Base-by-base conservation (phyloP, 1,140 invertebrate genomes). In the Chymomyza costata region DNA sequence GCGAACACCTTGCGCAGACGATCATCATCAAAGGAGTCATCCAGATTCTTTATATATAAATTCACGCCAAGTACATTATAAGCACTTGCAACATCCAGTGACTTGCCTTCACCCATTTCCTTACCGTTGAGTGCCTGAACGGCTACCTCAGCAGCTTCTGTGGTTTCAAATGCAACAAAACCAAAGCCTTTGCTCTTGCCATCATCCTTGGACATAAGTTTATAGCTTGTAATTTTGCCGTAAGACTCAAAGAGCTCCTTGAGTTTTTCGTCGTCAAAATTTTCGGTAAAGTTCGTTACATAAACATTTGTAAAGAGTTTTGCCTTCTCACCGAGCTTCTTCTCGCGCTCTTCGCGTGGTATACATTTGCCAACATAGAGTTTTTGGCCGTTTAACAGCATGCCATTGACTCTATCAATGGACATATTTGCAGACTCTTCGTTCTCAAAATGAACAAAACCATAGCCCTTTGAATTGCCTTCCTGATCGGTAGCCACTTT, bases 361-460 rank as follows among this genome's bases (percentile, higher is more conserved):
- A 98, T 95, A 86, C 99, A 99, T 86, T 94, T 92, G 39, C 97
- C 97, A 52, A 99, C 97, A 87, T 96, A 98, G 37, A 99, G 93
- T 89, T 92, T 91, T 62, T 90, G 90, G 11, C 88, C 88, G 80
- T 90, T 90, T 44, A 90, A 78, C 54, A 90, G 86, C 94, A 96
- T 96, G 58, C 96, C 96, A 88, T 99, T 98, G 65, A 92, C 93
- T 88, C 96, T 97, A 68, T 97, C 94, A 85, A 98, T 98, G 45
- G 96, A 96, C 85, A 94, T 96, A 76, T 95, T 95, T 11, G 97
- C 97, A 32, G 97, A 95, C 89, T 99, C 97, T 88, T 99, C 97
- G 31, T 97, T 98, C 89, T 99, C 97, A 90, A 99, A 99, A 87
- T 99, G 97, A 0, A 99, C 97, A 89, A 99, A 99, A 41, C 97